A percentile compares a stretch with the other conserved stretches of the same genome.
phyloP scores from a whole-genome alignment of 2,797 vertebrate species.

The Hipposideros larvatus region DNA sequence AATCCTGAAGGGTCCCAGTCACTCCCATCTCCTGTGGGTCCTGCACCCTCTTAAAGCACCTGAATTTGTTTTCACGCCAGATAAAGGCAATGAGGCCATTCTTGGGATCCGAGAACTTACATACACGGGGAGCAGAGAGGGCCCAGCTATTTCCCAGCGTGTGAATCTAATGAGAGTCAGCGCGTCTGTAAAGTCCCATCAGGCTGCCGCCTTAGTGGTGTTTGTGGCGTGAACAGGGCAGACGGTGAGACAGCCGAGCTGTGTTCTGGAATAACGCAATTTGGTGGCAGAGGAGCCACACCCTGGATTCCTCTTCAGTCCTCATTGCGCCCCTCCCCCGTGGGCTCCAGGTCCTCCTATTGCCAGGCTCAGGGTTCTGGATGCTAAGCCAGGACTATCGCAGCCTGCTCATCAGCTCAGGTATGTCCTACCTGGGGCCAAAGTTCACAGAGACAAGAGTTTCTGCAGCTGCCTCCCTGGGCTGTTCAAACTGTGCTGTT shows the following conservation, averaged over 20 bases:
- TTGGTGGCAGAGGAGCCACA: background rate
- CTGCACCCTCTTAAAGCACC: background rate
- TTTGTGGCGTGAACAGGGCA: background rate
- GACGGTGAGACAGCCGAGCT: fast-evolving
- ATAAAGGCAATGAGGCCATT: background rate
- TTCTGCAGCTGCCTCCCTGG: background rate
- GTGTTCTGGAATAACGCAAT: background rate
- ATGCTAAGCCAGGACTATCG: fast-evolving
- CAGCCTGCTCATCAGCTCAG: background rate
- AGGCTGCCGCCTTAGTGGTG: fast-evolving
- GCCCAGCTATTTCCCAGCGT: fast-evolving
- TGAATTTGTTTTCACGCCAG: background rate
- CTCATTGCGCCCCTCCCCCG: background rate
- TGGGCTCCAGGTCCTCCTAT: fast-evolving
- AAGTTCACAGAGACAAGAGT: background rate
- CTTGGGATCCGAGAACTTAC: background rate
- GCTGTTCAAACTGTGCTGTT: background rate
- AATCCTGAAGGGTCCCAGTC: background rate
- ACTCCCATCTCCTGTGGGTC: background rate
- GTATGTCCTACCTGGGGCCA: fast-evolving
- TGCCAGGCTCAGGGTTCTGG: background rate
- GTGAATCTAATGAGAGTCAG: background rate
- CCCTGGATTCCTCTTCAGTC: background rate
- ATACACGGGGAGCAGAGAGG: background rate
- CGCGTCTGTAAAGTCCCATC: fast-evolving